A percentile compares a stretch with the other conserved stretches of the same genome.
phyloP scores from a whole-genome alignment of 2,113 vertebrate genomes.

The Oreotragus oreotragus region DNA sequence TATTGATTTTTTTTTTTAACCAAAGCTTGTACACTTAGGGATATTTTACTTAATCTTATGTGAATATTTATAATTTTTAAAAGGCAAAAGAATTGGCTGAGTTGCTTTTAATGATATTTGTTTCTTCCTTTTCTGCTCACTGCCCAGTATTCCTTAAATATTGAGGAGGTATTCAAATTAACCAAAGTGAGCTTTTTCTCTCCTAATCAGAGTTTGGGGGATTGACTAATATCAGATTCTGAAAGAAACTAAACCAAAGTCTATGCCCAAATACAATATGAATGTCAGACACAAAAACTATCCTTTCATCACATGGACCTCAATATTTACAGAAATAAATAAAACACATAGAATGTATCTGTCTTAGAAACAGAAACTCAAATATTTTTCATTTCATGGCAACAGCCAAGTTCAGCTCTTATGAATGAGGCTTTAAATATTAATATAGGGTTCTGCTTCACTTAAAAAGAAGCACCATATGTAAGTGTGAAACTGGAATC shows the following conservation, averaged over 20 bases:
- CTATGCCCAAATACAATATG: not conserved
- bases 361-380: not conserved
- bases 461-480: not conserved
- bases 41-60: not conserved
- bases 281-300: not conserved
- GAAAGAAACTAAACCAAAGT: not conserved
- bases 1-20: not conserved
- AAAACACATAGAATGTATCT: not conserved
- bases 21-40: not conserved
- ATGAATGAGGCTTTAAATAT: not conserved
- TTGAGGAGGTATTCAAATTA: not conserved
- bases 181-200: not conserved
- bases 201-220: not conserved
- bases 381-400: not conserved
- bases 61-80: slow-evolving; percentile 18
- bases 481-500: not conserved
- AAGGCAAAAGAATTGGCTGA: not conserved
- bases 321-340: not conserved
- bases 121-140: not conserved
- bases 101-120: not conserved
- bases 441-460: not conserved
- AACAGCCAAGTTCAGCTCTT: not conserved
- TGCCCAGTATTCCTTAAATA: not conserved
- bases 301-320: not conserved
- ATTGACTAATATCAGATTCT: not conserved